Conservation (phyloP, 2,888 invertebrate genomes). For the Thera britannica region DNA sequence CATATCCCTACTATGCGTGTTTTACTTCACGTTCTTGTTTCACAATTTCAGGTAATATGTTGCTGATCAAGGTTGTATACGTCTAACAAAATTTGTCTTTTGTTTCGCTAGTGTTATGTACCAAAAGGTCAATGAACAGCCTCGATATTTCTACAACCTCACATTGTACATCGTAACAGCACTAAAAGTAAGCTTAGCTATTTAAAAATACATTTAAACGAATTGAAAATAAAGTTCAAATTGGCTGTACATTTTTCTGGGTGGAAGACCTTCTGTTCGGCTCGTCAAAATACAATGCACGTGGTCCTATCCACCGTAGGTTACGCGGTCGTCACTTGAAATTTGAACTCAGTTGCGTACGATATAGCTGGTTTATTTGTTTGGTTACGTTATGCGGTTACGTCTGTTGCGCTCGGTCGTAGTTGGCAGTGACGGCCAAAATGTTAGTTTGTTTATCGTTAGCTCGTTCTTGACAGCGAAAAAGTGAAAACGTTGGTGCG, state of each 20-base stretch:
- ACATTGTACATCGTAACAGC: conserved; percentile 57
- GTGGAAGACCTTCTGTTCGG: conserved; percentile 67
- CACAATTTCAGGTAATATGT: conserved; percentile 56
- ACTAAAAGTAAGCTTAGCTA: conserved; percentile 49
- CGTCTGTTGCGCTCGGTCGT: conserved; percentile 48
- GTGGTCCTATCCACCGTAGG: conserved; percentile 57
- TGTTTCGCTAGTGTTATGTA: conserved; percentile 81
- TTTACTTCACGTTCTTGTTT: conserved; percentile 32
- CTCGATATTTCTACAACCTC: conserved; percentile 80
- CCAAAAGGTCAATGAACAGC: conserved; percentile 84
- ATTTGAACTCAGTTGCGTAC: conserved; percentile 61
- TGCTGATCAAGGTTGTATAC: conserved; percentile 75
- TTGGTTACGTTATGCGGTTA: conserved; percentile 49
- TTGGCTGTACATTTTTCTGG: conserved; percentile 33
- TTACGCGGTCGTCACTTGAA: conserved; percentile 52
- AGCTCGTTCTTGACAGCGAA: conserved; percentile 84
- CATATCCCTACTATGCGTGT: not conserved
- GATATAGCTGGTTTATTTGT: conserved; percentile 54
- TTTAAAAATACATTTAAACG: conserved; percentile 56
- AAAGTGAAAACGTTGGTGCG: conserved; percentile 82
- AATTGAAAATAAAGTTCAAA: conserved; percentile 63
- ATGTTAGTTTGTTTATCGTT: conserved; percentile 84
- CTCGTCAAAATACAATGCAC: conserved; percentile 58
- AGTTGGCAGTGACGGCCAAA: conserved; percentile 78
- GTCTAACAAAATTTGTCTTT: conserved; percentile 77